A percentile compares a stretch with the other conserved stretches of the same genome.
phyloP scores from a whole-genome alignment of 2,888 invertebrate genomes.

The Pseudococcus viburni region DNA sequence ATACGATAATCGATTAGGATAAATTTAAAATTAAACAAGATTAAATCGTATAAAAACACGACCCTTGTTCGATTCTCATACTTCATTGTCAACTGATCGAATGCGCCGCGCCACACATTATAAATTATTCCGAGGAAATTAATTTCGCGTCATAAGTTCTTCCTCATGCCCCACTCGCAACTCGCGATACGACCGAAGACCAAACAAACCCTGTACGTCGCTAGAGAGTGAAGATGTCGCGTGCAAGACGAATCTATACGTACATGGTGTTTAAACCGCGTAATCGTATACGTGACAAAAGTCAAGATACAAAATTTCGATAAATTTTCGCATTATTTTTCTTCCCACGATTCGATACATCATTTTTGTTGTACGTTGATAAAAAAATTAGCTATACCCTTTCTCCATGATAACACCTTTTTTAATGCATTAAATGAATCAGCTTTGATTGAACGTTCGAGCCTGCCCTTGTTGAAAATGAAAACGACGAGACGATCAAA shows the following conservation, averaged over 20 bases:
- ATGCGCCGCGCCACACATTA: background rate
- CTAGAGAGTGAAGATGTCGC: background rate
- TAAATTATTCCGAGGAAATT: conserved; percentile 38
- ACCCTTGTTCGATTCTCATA: conserved; percentile 41
- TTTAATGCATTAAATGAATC: conserved; percentile 16
- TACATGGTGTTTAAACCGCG: background rate
- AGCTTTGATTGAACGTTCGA: conserved; percentile 12
- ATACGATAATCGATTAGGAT: conserved; percentile 34
- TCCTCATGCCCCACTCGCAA: background rate
- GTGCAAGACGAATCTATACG: background rate
- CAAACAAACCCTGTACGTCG: background rate
- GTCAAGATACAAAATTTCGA: conserved; percentile 33
- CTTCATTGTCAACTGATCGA: conserved; percentile 38
- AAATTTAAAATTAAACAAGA: conserved; percentile 55
- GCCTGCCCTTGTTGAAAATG: background rate
- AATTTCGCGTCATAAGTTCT: conserved; percentile 30
- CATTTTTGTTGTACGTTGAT: background rate
- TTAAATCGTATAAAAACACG: conserved; percentile 50
- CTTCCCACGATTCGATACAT: background rate
- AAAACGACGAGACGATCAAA: background rate
- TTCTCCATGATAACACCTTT: background rate
- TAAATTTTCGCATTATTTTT: conserved; percentile 50
- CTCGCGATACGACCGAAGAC: background rate
- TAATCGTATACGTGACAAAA: conserved; percentile 48
- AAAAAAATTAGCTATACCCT: background rate